Evolutionary conservation across 2,888 invertebrate species (phyloP).

Genomic region (Heliconius erato): DNA sequence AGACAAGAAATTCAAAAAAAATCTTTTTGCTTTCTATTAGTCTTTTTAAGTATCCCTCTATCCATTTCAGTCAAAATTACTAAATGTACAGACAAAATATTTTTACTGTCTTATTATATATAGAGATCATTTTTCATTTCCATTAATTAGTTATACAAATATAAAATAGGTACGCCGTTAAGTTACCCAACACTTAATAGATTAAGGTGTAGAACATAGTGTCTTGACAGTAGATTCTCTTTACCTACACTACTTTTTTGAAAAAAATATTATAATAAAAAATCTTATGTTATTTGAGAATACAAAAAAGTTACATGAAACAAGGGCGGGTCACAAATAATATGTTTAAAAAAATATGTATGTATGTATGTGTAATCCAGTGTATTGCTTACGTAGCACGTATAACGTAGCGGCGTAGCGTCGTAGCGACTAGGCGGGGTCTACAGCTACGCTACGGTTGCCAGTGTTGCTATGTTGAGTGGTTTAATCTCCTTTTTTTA

Average conservation of each 20-base stretch:
- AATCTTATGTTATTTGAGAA: not conserved
- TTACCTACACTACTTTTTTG: not conserved
- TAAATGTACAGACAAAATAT: too few species aligned
- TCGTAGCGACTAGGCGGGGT: slow-evolving; percentile 72
- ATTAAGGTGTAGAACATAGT: not conserved
- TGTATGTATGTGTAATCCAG: slow-evolving; percentile 16
- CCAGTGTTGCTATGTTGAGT: slow-evolving; percentile 62
- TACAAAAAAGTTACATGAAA: not conserved
- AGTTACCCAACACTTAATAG: not conserved
- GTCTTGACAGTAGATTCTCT: not conserved
- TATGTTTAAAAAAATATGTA: not conserved
- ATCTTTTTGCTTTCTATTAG: too few species aligned
- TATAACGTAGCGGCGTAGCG: slow-evolving; percentile 55
- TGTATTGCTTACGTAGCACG: slow-evolving; percentile 44
- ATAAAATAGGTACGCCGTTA: not conserved
- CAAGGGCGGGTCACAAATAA: slow-evolving; percentile 15
- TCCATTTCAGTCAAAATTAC: too few species aligned
- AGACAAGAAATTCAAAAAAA: too few species aligned
- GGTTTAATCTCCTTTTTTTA: slow-evolving; percentile 26
- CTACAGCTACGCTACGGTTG: slow-evolving; percentile 71
- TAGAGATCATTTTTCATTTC: not conserved
- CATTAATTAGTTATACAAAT: not conserved
- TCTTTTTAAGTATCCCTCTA: too few species aligned
- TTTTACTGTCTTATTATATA: too few species aligned
- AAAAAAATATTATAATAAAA: not conserved